Evolutionary conservation across 2,797 vertebrate genomes (phyloP), one percentile per base, ranked within the genome.

Genomic region (Eurystomus glaucurus): DNA sequence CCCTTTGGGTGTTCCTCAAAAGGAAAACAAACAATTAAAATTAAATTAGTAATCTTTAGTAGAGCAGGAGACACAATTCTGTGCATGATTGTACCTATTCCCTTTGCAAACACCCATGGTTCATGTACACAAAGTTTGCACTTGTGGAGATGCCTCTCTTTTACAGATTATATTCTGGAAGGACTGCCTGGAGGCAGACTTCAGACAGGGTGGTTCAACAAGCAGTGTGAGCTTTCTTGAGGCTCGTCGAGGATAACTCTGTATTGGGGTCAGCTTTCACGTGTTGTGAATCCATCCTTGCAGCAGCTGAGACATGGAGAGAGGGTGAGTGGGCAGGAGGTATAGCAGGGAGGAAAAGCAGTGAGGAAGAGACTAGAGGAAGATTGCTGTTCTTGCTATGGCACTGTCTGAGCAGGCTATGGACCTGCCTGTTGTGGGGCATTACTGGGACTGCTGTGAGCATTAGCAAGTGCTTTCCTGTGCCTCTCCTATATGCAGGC

Each of bases 321-420:
- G 6, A 4, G 10, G 2, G 1, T 14, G 33, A 13, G 10, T 3
- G 9, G 17, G 12, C 6, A 5, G 55, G 45, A n/a, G 35, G 11
- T 20, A 4, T 20, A 7, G 2, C 0, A 1, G 10, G 5, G 28
- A 66, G 20, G 5, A 31, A 66, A 16, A 61, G 1, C 23, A 2
- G 4, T 0, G 7, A 10, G 29, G n/a, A 55, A 48, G 43, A 39
- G 46, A 15, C 4, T 5, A 21, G 23, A 21, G 9, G 26, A 26
- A 35, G 66, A 25, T 4, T 62, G 18, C 5, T 39, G 14, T 74
- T 23, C 3, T 25, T 57, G 43, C 15, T 39, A 16, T 9, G 71
- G 7, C 7, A 2, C 4, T 35, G 21, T 6, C 33, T 7, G 31
- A 20, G 31, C 26, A 86, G n/a, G 37, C 33, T 64, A 13, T 9